These are phyloP conservation scores for Pelusios castaneus DNA, from an alignment of 2,113 vertebrate genomes.

Conservation along the genomic window DNA sequence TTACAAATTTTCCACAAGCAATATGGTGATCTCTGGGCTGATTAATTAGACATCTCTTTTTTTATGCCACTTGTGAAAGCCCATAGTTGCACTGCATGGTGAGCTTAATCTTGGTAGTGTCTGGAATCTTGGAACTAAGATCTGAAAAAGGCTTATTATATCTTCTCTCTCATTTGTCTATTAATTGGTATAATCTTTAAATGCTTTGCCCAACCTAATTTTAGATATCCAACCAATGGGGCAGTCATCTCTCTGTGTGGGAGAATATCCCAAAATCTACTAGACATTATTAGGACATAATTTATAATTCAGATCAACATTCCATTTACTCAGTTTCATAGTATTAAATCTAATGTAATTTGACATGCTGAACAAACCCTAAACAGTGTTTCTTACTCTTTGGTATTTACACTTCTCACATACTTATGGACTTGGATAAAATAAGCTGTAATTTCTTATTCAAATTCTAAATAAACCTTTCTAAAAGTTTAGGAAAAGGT, in stretches of 20 bases:
- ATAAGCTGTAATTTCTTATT: background rate
- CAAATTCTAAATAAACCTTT: background rate
- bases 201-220: background rate
- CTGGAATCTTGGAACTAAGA: slow-evolving; percentile 18
- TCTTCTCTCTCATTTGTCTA: background rate
- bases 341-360: background rate
- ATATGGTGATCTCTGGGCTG: slow-evolving; percentile 16
- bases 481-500: background rate
- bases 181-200: background rate
- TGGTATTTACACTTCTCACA: background rate
- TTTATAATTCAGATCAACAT: background rate
- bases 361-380: background rate
- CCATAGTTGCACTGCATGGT: slow-evolving; percentile 1
- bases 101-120: slow-evolving; percentile 39
- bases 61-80: slow-evolving; percentile 47
- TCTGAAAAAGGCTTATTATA: background rate
- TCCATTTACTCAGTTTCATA: background rate
- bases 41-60: slow-evolving; percentile 61
- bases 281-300: background rate
- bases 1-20: slow-evolving; percentile 37
- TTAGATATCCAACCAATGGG: background rate
- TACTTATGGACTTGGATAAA: background rate
- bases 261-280: background rate
- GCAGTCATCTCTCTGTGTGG: background rate
- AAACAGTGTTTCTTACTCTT: background rate